Evolutionary conservation across 2,888 invertebrate genomes (phyloP), one percentile per base, ranked within the genome.

Genomic region (Tachina lurida): DNA sequence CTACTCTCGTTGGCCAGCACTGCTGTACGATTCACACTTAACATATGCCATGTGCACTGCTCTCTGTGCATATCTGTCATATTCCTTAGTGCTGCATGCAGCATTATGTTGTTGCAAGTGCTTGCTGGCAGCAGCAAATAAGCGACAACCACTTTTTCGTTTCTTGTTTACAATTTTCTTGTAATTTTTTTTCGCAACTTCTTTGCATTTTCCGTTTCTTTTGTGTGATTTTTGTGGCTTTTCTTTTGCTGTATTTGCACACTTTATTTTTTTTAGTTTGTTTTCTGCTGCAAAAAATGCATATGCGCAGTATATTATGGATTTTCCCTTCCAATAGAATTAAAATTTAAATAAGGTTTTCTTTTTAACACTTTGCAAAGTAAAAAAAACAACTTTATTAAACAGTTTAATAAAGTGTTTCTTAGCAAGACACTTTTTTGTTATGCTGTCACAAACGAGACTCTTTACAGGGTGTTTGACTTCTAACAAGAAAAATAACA

Each of bases 91-190:
- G 17, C 1, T 39, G 31, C 31, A n/a, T 31, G 41, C 43, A 67
- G 12, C 19, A 74, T 45, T 22, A 41, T 58, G 22, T 58, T 39
- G 45, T 54, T 54, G 9, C 58, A 13, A 31, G 17, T 45, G 52
- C 22, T 47, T 45, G 52, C 22, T 47, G 56, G 77, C 58, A 39
- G 68, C 73, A 58, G 49, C 13, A 68, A 71, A 71, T 56, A 22
- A 56, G 22, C 60, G 62, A 68, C 75, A 75, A 75, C 75, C 81
- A 81, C 76, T 63, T 78, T 67, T 71, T 22, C 60, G 65, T 73
- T 49, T 49, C 60, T 83, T 63, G 56, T 65, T 71, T 70, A 47
- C 15, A 62, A 56, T 79, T 65, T 65, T 65, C 56, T 19, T 79
- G 22, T n/a, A n/a, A 43, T 19, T 12, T 19, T 47, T 45, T 67